Base-by-base conservation (phyloP, 2,888 invertebrate genomes). In the Drosophila planitibia region DNA sequence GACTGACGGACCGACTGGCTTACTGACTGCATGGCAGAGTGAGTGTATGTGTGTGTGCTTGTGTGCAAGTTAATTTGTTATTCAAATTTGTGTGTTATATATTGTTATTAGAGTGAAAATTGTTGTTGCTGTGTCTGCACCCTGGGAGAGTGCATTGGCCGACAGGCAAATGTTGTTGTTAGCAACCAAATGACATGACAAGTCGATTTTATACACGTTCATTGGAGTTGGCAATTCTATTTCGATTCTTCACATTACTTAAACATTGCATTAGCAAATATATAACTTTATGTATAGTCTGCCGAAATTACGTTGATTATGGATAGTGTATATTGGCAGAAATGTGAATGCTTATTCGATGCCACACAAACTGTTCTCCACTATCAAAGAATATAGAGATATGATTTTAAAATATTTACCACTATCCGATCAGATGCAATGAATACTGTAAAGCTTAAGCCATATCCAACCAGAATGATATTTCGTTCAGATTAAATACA, bases 1-100 rank as follows among this genome's bases (percentile, higher is more conserved):
- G 41, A 41, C 76, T 35, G 39, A 52, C 55, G 51, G 64, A 59
- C 60, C 33, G 41, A 49, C 35, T 32, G 62, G 4, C 59, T 61
- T 53, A 61, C 73, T 54, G 67, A 37, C 82, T 82, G 80, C 83
- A 80, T 85, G 86, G 74, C 85, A 54, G 54, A 58, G 62, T 73
- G 66, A 55, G 62, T 55, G 49, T 49, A 33, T 28, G 28, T 57
- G 41, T 54, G 39, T 79, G 67, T 79, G 67, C 76, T 76, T 83
- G 73, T 83, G 76, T 78, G 73, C 25, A 59, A 77, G 87, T 88
- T 88, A 88, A 88, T 89, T 89, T 88, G 90, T 85, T 88, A 88
- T 88, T 88, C 87, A 88, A 88, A 88, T 88, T 88, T 89, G 82
- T 89, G 74, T 89, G 90, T 89, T 87, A 85, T 87, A 89, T 87